phyloP scores from a whole-genome alignment of 2,113 vertebrate species.

The Chiloscyllium plagiosum region DNA sequence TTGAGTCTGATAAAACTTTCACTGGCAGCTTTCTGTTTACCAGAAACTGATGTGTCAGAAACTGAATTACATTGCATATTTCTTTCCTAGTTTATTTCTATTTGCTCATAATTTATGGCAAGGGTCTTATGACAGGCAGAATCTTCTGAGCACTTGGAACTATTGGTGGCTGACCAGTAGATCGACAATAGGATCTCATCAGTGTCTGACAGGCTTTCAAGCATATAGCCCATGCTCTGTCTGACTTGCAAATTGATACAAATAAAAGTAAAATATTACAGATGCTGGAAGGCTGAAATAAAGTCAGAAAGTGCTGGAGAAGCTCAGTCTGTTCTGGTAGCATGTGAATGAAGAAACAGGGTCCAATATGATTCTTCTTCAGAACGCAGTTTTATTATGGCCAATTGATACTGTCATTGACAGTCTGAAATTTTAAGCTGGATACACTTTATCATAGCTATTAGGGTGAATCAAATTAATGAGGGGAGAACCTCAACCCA shows the following conservation, averaged over 20 bases:
- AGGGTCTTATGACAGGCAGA: not conserved
- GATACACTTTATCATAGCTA: too few relatives aligned
- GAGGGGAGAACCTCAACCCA: too few relatives aligned
- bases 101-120: not conserved
- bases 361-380: too few relatives aligned
- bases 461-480: too few relatives aligned
- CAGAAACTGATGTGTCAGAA: not conserved
- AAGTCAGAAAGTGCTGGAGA: too few relatives aligned
- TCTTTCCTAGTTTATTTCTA: not conserved
- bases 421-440: too few relatives aligned
- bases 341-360: too few relatives aligned
- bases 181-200: not conserved
- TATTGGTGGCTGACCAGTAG: not conserved
- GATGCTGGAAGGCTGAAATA: too few relatives aligned
- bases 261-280: too few relatives aligned
- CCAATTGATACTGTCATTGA: too few relatives aligned
- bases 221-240: not conserved
- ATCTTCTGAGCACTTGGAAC: not conserved
- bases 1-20: not conserved
- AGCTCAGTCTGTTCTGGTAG: too few relatives aligned
- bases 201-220: not conserved
- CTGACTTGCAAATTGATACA: not conserved
- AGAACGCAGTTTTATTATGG: too few relatives aligned
- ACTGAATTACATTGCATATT: not conserved
- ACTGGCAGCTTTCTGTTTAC: not conserved